Percentiles rank a stretch among this genome's conserved stretches.
Conservation (phyloP, 2,113 vertebrate genomes). For the Rynchops niger region DNA sequence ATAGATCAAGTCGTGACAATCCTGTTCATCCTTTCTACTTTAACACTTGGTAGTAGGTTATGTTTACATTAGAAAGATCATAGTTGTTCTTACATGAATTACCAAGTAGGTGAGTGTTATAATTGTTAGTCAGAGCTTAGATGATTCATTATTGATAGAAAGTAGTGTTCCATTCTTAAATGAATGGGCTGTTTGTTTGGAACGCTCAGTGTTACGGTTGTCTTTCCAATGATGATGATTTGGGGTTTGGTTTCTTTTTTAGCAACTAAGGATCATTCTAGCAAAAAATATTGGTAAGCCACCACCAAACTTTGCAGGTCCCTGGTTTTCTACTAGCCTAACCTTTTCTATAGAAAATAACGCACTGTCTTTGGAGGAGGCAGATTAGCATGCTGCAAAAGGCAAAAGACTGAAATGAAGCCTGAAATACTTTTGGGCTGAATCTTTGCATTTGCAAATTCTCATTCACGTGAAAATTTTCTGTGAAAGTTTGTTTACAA, state of each 20-base stretch:
- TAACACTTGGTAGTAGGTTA: background rate
- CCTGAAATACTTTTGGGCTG: background rate
- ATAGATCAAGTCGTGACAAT: background rate
- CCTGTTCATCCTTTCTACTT: background rate
- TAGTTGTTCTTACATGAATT: background rate
- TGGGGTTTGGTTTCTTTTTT: background rate
- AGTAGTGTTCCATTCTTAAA: background rate
- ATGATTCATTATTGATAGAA: conserved; percentile 32
- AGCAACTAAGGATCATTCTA: background rate
- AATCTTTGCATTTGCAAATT: background rate
- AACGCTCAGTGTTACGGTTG: background rate
- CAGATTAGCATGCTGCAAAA: background rate
- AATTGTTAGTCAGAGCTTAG: conserved; percentile 11
- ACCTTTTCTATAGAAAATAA: background rate
- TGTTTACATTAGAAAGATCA: conserved; percentile 15
- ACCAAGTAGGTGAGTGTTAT: background rate
- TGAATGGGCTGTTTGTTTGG: conserved; percentile 18
- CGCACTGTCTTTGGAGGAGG: background rate
- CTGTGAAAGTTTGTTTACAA: background rate
- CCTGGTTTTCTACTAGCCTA: background rate
- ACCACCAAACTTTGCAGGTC: background rate
- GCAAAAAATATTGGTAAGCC: background rate
- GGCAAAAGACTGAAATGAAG: background rate
- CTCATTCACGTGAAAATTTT: background rate
- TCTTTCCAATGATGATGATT: background rate